Base-by-base conservation (phyloP, 2,113 vertebrate genomes). In the Micromys minutus region DNA sequence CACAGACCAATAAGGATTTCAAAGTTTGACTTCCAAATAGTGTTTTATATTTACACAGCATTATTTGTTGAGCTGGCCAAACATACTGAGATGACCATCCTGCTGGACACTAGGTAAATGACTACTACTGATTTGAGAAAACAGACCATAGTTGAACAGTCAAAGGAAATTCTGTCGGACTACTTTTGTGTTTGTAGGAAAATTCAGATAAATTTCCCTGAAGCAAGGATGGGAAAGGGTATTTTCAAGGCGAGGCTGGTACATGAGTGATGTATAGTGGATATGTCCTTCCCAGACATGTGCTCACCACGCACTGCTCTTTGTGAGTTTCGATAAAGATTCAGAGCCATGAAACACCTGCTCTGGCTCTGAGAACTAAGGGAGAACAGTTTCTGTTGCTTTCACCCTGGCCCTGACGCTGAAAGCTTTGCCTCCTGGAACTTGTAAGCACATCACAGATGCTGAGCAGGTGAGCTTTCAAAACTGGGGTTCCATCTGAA, bases 391-490 rank as follows among this genome's bases (percentile, higher is more conserved):
- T 96, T 97, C 89, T 80, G 97, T 97, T 98, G 92, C 88, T 98
- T 98, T 97, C 4, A 36, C 67, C 50, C 87, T 96, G 94, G 86
- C 94, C 98, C 96, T 97, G 96, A 96, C 79, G 86, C 96, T 97
- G 93, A 92, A 97, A 98, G 96, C 79, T 75, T 76, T 96, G 97
- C 93, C 92, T 98, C 63, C 97, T 98, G 96, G 97, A 98, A 98
- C 97, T 97, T 97, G 93, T 76, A 93, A 98, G 96, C 93, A 79
- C 84, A 97, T 97, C 98, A 97, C 98, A 98, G 98, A 98, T 98
- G 98, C 98, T 97, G 97, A 98, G 97, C 98, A 98, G 98, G 98
- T 98, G 98, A 98, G 98, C 96, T 97, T 98, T 98, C 98, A 97
- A 98, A 97, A 98, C 97, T 95, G 96, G 97, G 97, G 96, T 98